phyloP scores from a whole-genome alignment of 2,888 invertebrate species.

The Molorchus minor region DNA sequence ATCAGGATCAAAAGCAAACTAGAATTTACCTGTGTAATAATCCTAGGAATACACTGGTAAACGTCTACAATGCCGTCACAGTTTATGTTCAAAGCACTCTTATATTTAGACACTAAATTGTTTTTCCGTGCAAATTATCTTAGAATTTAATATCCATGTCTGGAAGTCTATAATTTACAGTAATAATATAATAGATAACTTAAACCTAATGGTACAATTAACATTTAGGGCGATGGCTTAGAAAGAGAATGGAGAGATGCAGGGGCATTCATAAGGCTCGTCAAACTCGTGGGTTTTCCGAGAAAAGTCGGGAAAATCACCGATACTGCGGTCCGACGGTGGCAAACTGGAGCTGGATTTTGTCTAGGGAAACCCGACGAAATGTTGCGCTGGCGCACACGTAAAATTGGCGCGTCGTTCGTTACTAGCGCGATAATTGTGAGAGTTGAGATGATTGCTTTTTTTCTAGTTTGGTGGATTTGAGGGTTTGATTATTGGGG shows the following conservation, averaged over 20 bases:
- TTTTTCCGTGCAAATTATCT: slow-evolving; percentile 18
- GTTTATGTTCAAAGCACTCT: slow-evolving; percentile 25
- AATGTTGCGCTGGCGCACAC: slow-evolving; percentile 51
- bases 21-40: slow-evolving; percentile 38
- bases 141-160: slow-evolving; percentile 22
- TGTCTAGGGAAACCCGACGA: slow-evolving; percentile 53
- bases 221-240: slow-evolving; percentile 10
- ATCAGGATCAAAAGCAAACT: neutral
- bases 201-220: slow-evolving; percentile 16
- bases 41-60: slow-evolving; percentile 32
- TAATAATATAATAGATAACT: slow-evolving; percentile 5
- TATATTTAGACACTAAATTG: slow-evolving; percentile 25
- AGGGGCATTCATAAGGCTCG: slow-evolving; percentile 15
- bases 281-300: slow-evolving; percentile 31
- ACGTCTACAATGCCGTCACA: slow-evolving; percentile 29
- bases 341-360: slow-evolving; percentile 54
- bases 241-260: slow-evolving; percentile 1
- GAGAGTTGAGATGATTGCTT: slow-evolving; percentile 50
- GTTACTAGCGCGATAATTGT: slow-evolving; percentile 47
- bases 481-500: slow-evolving; percentile 37
- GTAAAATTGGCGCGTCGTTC: slow-evolving; percentile 49
- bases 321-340: slow-evolving; percentile 47
- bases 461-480: slow-evolving; percentile 39
- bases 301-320: slow-evolving; percentile 42
- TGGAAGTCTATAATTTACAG: slow-evolving; percentile 16